phyloP scores from a whole-genome alignment of 2,113 vertebrate species.

The Dasyprocta punctata region DNA sequence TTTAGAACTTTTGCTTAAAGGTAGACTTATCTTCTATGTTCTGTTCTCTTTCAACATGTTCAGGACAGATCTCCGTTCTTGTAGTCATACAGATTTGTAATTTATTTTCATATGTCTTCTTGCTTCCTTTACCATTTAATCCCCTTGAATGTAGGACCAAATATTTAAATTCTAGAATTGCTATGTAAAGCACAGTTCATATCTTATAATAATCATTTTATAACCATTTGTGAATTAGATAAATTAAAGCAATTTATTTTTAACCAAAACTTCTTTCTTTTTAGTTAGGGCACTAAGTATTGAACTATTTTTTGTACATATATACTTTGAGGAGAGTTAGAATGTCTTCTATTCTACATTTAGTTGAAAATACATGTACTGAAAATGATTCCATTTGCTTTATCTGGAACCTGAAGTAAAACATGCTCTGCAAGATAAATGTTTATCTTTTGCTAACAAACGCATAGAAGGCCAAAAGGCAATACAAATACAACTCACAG shows the following conservation, averaged over 20 bases:
- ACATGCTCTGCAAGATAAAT: slow-evolving; percentile 24
- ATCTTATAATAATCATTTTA: neutral
- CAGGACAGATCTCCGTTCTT: neutral
- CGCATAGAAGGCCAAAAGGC: neutral
- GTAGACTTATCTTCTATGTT: neutral
- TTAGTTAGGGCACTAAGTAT: neutral
- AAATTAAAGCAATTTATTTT: neutral
- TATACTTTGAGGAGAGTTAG: neutral
- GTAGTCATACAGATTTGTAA: neutral
- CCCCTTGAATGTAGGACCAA: neutral
- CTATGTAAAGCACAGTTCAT: neutral
- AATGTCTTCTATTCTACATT: neutral
- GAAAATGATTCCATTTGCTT: slow-evolving; percentile 20
- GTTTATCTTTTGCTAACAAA: slow-evolving; percentile 42
- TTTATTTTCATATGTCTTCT: neutral
- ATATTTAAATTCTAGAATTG: neutral
- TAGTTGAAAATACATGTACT: neutral
- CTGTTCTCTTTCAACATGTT: neutral
- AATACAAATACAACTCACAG: neutral
- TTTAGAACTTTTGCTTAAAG: neutral
- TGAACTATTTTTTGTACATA: neutral
- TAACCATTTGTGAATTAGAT: neutral
- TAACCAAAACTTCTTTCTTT: neutral
- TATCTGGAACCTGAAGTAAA: slow-evolving; percentile 38
- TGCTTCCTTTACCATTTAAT: neutral